Conservation (phyloP, 2,797 vertebrate species). For the Jordanella pulchra region DNA sequence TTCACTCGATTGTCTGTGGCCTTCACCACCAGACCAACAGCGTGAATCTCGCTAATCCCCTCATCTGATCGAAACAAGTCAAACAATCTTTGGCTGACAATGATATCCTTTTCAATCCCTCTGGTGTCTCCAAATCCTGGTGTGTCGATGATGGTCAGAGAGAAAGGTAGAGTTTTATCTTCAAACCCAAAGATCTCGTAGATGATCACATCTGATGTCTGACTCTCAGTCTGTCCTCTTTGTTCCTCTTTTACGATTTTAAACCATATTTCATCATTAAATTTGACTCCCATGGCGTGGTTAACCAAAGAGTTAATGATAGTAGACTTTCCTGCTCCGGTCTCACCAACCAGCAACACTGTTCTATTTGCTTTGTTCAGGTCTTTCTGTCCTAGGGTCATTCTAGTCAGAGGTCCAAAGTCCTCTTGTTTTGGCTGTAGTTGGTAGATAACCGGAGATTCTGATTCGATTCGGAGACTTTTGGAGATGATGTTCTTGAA, state of each 20-base stretch:
- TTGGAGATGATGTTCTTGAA: not conserved
- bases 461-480: not conserved
- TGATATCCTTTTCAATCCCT: not conserved
- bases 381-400: not conserved
- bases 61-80: slow-evolving; percentile 5
- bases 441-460: not conserved
- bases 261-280: slow-evolving; percentile 5
- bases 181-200: slow-evolving; percentile 10
- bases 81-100: slow-evolving; percentile 5
- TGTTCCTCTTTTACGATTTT: not conserved
- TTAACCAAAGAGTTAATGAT: not conserved
- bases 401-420: not conserved
- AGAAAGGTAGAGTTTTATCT: not conserved
- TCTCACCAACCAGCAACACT: slow-evolving; percentile 1
- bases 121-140: slow-evolving; percentile 7
- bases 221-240: not conserved
- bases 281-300: not conserved
- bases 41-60: not conserved
- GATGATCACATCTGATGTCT: not conserved
- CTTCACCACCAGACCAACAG: slow-evolving; percentile 3
- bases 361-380: not conserved
- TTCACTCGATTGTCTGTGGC: slow-evolving; percentile 3
- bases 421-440: not conserved
- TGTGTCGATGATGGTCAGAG: not conserved
- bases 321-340: slow-evolving; percentile 2